Percentiles rank a stretch among this genome's conserved stretches.
Evolutionary conservation across 1,140 invertebrate genomes (phyloP).

Genomic region (Drosophila hydei): DNA sequence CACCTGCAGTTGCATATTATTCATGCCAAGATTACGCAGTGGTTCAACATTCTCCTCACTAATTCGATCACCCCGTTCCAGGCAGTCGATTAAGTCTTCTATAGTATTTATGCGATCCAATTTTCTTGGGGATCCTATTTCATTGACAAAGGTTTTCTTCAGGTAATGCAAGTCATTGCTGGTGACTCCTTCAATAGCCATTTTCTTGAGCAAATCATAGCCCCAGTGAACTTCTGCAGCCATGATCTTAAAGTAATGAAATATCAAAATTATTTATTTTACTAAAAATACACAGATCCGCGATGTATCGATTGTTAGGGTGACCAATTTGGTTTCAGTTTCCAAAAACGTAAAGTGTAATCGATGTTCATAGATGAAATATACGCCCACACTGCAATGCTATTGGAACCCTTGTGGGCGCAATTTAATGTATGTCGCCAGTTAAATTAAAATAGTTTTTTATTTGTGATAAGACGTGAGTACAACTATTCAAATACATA

Average conservation of each 20-base stretch:
- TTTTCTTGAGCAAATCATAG: constrained; percentile 66
- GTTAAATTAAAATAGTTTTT: constrained; percentile 46
- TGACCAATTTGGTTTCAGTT: not conserved
- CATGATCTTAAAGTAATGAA: not conserved
- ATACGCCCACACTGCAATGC: constrained; percentile 28
- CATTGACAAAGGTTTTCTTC: constrained; percentile 43
- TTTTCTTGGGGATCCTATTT: constrained; percentile 57
- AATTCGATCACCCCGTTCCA: constrained; percentile 63
- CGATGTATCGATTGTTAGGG: not conserved
- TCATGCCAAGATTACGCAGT: constrained; percentile 13
- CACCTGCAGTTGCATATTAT: constrained; percentile 21
- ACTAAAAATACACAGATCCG: not conserved
- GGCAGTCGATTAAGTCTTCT: constrained; percentile 61
- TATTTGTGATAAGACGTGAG: constrained; percentile 37
- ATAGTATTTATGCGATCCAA: constrained; percentile 49
- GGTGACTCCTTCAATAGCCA: constrained; percentile 31
- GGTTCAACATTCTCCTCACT: constrained; percentile 61
- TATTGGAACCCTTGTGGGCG: constrained; percentile 40
- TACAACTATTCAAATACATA: constrained; percentile 18
- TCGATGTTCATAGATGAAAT: constrained; percentile 2
- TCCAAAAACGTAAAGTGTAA: not conserved
- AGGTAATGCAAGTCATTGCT: constrained; percentile 43
- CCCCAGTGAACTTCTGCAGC: constrained; percentile 31
- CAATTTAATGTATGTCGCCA: constrained; percentile 39
- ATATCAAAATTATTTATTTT: too few species aligned